A percentile compares a stretch with the other conserved stretches of the same genome.
phyloP scores from a whole-genome alignment of 2,888 invertebrate species.

The Malthinus flaveolus region DNA sequence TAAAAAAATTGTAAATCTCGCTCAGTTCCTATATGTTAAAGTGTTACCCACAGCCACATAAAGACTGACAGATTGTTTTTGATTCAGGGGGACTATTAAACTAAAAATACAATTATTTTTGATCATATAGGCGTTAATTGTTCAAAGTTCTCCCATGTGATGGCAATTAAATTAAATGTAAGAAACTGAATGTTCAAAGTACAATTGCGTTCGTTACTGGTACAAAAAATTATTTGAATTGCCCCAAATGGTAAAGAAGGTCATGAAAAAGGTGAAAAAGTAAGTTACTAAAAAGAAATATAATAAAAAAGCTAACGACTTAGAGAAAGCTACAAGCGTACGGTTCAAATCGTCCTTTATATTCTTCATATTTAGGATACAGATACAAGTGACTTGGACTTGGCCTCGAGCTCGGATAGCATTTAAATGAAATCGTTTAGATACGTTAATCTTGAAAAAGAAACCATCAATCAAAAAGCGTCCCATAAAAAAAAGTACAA shows the following conservation, averaged over 20 bases:
- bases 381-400: slow-evolving; percentile 22
- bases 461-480: slow-evolving; percentile 21
- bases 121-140: too few relatives aligned
- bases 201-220: too few relatives aligned
- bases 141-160: too few relatives aligned
- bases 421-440: slow-evolving; percentile 28
- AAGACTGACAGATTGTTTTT: too few relatives aligned
- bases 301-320: slow-evolving; percentile 10
- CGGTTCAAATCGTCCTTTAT: slow-evolving; percentile 18
- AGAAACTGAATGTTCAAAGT: too few relatives aligned
- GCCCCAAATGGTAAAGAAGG: not conserved
- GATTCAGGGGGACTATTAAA: too few relatives aligned
- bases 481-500: slow-evolving; percentile 15
- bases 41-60: too few relatives aligned
- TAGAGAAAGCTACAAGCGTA: slow-evolving; percentile 9
- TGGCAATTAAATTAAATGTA: too few relatives aligned
- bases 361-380: slow-evolving; percentile 22
- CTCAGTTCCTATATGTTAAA: too few relatives aligned
- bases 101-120: too few relatives aligned
- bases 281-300: slow-evolving; percentile 8
- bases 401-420: slow-evolving; percentile 16
- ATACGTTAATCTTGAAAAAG: slow-evolving; percentile 17
- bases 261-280: not conserved
- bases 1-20: too few relatives aligned
- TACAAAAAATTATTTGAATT: not conserved